phyloP scores from a whole-genome alignment of 2,797 vertebrate species.

The Triplophysa yarkandensis region DNA sequence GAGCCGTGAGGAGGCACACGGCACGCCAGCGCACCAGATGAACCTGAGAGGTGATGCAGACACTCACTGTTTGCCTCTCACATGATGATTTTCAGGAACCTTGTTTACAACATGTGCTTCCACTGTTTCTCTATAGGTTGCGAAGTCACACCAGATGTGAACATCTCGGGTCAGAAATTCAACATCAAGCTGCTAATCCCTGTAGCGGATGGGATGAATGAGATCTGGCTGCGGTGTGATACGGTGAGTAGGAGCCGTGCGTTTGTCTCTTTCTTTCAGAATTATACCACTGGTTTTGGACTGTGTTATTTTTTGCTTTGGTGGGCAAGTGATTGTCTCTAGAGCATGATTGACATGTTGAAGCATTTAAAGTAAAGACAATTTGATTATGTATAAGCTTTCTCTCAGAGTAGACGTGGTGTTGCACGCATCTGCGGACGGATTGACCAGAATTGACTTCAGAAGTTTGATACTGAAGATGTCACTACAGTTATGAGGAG shows the following conservation, averaged over 20 bases:
- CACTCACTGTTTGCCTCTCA: background rate
- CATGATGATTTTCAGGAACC: background rate
- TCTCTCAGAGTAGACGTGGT: no score
- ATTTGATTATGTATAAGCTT: no score
- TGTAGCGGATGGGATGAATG: constrained; percentile 98
- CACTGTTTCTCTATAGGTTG: constrained; percentile 79
- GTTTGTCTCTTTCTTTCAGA: background rate
- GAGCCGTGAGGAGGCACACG: constrained; percentile 93
- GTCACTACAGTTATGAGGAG: background rate
- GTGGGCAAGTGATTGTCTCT: background rate
- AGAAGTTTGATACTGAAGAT: background rate
- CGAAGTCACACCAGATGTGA: constrained; percentile 98
- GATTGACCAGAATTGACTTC: background rate
- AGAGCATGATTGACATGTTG: no score
- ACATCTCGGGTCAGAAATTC: constrained; percentile 99
- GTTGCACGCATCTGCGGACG: no score
- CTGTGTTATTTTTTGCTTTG: background rate
- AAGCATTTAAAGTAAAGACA: no score
- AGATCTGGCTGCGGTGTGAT: constrained; percentile 98
- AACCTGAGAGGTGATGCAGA: constrained; percentile 88
- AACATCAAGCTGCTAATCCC: constrained; percentile 98
- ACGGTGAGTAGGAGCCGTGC: constrained; percentile 86
- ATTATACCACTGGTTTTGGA: background rate
- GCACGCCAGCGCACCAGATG: constrained; percentile 94
- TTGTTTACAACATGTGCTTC: background rate